Evolutionary conservation across 1,140 invertebrate genomes (phyloP).

Genomic region (Drosophila burlai): DNA sequence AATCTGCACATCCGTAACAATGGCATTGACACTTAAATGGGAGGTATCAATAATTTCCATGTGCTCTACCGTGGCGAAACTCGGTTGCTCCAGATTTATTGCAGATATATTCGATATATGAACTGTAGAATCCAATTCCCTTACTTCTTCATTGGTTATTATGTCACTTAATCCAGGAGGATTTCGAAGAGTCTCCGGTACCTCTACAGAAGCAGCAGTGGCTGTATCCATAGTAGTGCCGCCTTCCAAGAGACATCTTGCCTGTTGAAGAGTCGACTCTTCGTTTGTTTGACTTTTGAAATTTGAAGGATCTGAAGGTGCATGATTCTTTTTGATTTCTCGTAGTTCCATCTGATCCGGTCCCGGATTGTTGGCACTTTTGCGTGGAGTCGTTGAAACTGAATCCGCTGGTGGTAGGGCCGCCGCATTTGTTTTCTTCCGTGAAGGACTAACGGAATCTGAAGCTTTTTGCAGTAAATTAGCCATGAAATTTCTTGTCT

Average conservation of each 20-base stretch:
- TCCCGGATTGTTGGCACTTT: not conserved
- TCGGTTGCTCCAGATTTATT: not conserved
- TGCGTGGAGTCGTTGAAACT: no score
- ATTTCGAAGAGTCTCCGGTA: not conserved
- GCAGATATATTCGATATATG: not conserved
- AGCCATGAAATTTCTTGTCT: slow-evolving; percentile 36
- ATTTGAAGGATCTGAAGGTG: not conserved
- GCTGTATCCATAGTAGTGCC: not conserved
- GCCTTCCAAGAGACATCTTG: not conserved
- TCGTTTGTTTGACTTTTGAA: not conserved
- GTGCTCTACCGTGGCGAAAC: not conserved
- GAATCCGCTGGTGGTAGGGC: no score
- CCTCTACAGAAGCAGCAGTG: not conserved
- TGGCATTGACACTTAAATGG: not conserved
- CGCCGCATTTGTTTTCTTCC: no score
- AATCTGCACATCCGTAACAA: slow-evolving; percentile 19
- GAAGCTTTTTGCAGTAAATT: slow-evolving; percentile 31
- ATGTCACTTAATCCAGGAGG: not conserved
- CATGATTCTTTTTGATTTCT: not conserved
- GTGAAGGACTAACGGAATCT: not conserved
- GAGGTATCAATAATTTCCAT: not conserved
- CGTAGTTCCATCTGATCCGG: not conserved
- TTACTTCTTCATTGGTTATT: not conserved
- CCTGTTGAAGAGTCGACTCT: not conserved
- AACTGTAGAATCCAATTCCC: not conserved